phyloP scores from a whole-genome alignment of 64 coral and sea anemone genomes.

The Actinia tenebrosa region DNA sequence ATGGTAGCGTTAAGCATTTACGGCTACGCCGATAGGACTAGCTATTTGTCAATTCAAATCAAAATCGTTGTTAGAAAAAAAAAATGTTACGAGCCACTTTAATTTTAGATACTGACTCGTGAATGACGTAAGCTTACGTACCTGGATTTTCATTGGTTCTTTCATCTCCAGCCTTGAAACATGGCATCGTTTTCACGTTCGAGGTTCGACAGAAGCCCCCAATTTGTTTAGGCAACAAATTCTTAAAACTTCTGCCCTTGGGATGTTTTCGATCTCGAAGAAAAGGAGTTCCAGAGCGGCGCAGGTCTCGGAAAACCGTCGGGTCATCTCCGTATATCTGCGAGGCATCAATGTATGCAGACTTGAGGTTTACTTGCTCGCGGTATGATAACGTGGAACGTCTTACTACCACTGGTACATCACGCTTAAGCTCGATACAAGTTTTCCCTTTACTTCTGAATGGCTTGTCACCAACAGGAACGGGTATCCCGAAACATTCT shows the following conservation, averaged over 20 bases:
- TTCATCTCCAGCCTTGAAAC: conserved; percentile 24
- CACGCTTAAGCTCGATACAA: conserved; percentile 42
- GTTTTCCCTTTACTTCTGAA: neutral
- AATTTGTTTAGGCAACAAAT: neutral
- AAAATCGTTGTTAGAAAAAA: too few relatives aligned
- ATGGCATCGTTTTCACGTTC: neutral
- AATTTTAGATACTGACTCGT: too few relatives aligned
- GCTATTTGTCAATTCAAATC: too few relatives aligned
- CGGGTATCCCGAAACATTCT: conserved; percentile 62
- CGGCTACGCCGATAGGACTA: too few relatives aligned
- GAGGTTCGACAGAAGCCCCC: conserved; percentile 26
- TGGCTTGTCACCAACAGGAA: conserved; percentile 20
- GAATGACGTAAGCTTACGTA: neutral
- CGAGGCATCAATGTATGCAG: conserved; percentile 48
- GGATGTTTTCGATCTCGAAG: neutral
- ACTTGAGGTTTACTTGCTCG: conserved; percentile 43
- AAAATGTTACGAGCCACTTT: neutral
- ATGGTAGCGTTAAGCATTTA: too few relatives aligned
- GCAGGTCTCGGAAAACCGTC: neutral
- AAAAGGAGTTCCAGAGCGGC: neutral
- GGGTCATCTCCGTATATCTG: neutral
- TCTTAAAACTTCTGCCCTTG: neutral
- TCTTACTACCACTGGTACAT: conserved; percentile 1
- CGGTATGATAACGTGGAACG: neutral
- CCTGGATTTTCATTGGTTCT: conserved; percentile 51